Percentiles rank a stretch among this genome's conserved stretches.
These are phyloP conservation scores for Lateolabrax maculatus DNA, from an alignment of 2,797 vertebrate genomes.

Conservation along the genomic window DNA sequence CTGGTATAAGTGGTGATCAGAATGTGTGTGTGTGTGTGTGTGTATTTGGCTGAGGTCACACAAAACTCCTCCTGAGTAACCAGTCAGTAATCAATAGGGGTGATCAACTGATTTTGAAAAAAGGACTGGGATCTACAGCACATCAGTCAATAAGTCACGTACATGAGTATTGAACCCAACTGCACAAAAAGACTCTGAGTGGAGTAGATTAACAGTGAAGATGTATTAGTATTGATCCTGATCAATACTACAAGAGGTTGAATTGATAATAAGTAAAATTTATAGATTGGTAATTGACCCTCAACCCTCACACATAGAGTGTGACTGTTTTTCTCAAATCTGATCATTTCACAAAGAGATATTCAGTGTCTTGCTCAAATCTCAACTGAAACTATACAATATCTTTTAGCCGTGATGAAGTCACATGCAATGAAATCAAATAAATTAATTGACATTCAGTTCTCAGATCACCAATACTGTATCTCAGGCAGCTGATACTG, in stretches of 20 bases:
- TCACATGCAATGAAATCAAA: background rate
- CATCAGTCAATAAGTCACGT: background rate
- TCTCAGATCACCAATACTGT: background rate
- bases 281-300: conserved; percentile 8
- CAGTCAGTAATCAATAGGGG: conserved; percentile 22
- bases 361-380: background rate
- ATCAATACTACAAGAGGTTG: conserved; percentile 38
- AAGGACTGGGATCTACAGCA: background rate
- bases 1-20: background rate
- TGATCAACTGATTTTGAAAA: conserved; percentile 10
- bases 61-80: background rate
- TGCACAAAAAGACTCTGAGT: background rate
- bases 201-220: conserved; percentile 24
- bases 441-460: background rate
- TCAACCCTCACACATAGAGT: no score
- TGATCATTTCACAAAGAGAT: background rate
- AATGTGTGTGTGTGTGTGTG: no score
- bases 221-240: conserved; percentile 16
- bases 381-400: conserved; percentile 1
- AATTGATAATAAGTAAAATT: conserved; percentile 10
- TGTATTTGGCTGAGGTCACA: background rate
- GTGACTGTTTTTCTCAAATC: background rate
- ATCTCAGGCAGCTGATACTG: background rate
- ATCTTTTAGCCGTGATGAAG: no score
- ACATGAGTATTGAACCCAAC: background rate